Conservation (phyloP, 2,797 vertebrate species). For the Galaxias olidus region DNA sequence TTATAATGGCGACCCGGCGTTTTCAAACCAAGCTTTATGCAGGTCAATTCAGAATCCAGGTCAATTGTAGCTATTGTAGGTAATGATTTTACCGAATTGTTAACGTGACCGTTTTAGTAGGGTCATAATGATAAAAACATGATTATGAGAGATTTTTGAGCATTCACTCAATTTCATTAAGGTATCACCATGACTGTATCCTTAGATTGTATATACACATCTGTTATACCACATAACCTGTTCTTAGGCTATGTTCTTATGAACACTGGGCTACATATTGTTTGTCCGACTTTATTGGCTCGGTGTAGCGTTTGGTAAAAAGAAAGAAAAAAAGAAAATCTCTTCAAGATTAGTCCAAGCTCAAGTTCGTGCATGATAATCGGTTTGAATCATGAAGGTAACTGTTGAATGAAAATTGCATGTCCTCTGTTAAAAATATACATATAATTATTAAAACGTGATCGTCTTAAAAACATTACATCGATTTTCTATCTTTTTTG, state of each 20-base stretch:
- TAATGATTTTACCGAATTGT: background rate
- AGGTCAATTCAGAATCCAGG: too few species aligned
- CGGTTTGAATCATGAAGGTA: constrained; percentile 17
- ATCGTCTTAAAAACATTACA: too few species aligned
- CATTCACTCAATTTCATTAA: background rate
- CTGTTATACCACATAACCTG: too few species aligned
- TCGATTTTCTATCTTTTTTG: too few species aligned
- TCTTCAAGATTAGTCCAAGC: constrained; percentile 39
- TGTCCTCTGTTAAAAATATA: too few species aligned
- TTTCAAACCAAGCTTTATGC: too few species aligned
- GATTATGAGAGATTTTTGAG: background rate
- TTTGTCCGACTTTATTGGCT: constrained; percentile 2
- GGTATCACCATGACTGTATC: constrained; percentile 8
- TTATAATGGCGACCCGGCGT: too few species aligned
- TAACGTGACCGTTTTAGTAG: background rate
- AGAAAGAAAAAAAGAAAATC: constrained; percentile 23
- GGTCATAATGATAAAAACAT: background rate
- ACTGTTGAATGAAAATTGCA: constrained; percentile 34
- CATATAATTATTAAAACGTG: too few species aligned
- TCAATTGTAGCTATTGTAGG: background rate
- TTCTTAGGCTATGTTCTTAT: too few species aligned
- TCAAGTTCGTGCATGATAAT: constrained; percentile 62
- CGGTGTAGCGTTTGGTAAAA: background rate
- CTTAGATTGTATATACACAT: constrained; percentile 19
- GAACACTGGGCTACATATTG: constrained; percentile 16